Evolutionary conservation across 2,888 invertebrate genomes (phyloP).

Genomic region (Flexamia atlantica): DNA sequence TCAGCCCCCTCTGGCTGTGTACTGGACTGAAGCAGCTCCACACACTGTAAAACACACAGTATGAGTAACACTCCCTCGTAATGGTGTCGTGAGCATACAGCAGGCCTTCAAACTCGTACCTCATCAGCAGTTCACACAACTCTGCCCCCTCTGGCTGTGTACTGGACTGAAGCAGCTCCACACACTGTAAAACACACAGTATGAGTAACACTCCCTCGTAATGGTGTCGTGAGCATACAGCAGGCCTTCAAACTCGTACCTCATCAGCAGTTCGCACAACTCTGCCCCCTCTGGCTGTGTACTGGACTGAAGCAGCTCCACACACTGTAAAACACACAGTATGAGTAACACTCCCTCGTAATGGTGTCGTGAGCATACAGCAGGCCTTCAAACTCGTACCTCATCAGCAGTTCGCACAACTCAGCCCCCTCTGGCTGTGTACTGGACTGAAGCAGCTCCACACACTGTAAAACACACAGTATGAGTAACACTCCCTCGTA

Average conservation of each 20-base stretch:
- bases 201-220: slow-evolving; percentile 81
- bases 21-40: slow-evolving; percentile 88
- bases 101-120: slow-evolving; percentile 93
- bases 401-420: too few relatives aligned
- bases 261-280: slow-evolving; percentile 89
- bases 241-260: slow-evolving; percentile 93
- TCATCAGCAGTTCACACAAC: slow-evolving; percentile 89
- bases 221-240: slow-evolving; percentile 94
- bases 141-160: slow-evolving; percentile 86
- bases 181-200: slow-evolving; percentile 78
- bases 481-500: too few relatives aligned
- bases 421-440: too few relatives aligned
- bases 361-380: too few relatives aligned
- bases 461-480: too few relatives aligned
- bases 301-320: slow-evolving; percentile 88
- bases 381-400: too few relatives aligned
- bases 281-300: slow-evolving; percentile 86
- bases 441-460: too few relatives aligned
- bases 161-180: slow-evolving; percentile 88
- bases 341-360: too few relatives aligned
- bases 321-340: slow-evolving; percentile 78
- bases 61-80: slow-evolving; percentile 81
- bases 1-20: slow-evolving; percentile 86
- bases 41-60: slow-evolving; percentile 78
- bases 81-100: slow-evolving; percentile 94